Percentiles rank a stretch among this genome's conserved stretches.
Conservation (phyloP, 2,888 invertebrate genomes). For the Zygogramma bicolorata region DNA sequence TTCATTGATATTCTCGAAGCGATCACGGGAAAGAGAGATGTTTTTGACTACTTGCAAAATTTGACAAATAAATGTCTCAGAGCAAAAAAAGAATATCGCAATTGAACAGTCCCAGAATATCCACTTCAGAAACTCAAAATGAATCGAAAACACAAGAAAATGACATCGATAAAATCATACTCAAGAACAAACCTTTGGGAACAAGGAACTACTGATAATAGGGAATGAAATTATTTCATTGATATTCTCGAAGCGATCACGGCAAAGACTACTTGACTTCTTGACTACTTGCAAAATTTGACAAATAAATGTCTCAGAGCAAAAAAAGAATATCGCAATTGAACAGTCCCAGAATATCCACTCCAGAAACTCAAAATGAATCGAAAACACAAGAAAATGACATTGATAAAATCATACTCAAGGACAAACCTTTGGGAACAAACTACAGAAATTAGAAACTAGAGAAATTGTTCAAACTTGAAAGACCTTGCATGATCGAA, state of each 20-base stretch:
- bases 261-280: slow-evolving; percentile 49
- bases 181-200: no score
- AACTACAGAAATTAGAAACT: slow-evolving; percentile 41
- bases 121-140: not conserved
- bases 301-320: slow-evolving; percentile 29
- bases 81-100: slow-evolving; percentile 21
- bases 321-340: slow-evolving; percentile 18
- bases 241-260: slow-evolving; percentile 46
- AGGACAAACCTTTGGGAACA: slow-evolving; percentile 25
- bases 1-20: slow-evolving; percentile 47
- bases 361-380: not conserved
- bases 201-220: slow-evolving; percentile 40
- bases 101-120: not conserved
- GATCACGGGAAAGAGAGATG: slow-evolving; percentile 49
- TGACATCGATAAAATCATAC: not conserved
- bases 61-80: slow-evolving; percentile 31
- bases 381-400: not conserved
- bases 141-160: not conserved
- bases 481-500: slow-evolving; percentile 45
- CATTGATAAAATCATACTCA: not conserved
- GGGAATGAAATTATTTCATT: slow-evolving; percentile 53
- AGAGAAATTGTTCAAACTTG: slow-evolving; percentile 45
- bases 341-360: not conserved
- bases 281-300: slow-evolving; percentile 38
- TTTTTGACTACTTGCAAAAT: slow-evolving; percentile 39